Evolutionary conservation across 2,113 vertebrate genomes (phyloP), one percentile per base, ranked within the genome.

Genomic region (Urocolius indicus): DNA sequence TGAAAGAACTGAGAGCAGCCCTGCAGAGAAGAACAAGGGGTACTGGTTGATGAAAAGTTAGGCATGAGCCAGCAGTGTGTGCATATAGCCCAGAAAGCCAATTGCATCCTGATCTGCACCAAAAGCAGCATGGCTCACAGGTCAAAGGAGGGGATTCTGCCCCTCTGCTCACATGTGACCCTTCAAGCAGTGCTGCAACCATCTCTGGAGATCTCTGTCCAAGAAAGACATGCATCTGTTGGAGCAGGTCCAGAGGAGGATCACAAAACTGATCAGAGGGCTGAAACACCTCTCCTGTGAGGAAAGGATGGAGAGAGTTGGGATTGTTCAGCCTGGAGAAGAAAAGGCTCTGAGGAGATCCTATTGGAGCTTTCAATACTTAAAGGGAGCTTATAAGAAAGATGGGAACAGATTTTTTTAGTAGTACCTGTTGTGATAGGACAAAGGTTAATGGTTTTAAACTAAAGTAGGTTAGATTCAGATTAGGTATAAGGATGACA

Each of bases 41-140:
- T 18, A 43, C 38, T 65, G 38, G 27, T 65, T 16, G 38, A 45
- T 29, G 18, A 43, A 65, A 65, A 65, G 34, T 38, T 65, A 27
- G 27, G 43, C 26, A 13, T 65, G 62, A 65, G 27, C 38, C 3
- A 3, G 4, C 34, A 29, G 51, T 9, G 2, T 29, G 27, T 4
- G 0, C 14, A 36, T 16, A 15, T 9, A 36, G 41, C 32, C 18
- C 52, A 71, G 32, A 80, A 30, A 63, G 2, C 24, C 27, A 43
- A 63, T 7, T 5, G 10, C 15, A 41, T 29, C 36, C 36, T 61
- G 55, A 36, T 22, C 34, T 43, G 36, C 36, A 34, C 34, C 11
- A 29, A n/a, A 43, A 71, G 23, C 0, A 0, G 23, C 0, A 0
- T 34, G 66, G 24, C 36, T 24, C 41, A 9, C 36, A 61, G 30